A percentile compares a stretch with the other conserved stretches of the same genome.
Evolutionary conservation across 2,113 vertebrate species (phyloP).

Genomic region (Mastomys natalensis): DNA sequence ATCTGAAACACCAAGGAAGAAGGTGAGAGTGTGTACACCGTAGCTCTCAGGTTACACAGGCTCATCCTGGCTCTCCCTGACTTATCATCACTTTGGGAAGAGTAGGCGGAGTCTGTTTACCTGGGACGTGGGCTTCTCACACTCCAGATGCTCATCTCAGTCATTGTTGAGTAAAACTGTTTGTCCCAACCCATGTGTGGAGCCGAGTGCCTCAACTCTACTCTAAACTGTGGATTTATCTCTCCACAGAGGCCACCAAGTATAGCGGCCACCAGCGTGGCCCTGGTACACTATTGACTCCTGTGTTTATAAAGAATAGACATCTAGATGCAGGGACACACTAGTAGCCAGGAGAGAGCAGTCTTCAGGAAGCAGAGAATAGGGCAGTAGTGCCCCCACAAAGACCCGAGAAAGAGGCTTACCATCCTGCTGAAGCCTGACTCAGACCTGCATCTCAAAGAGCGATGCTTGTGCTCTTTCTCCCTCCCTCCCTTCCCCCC

Average conservation of each 20-base stretch:
- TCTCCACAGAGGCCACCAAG: rapidly evolving
- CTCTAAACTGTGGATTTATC: rapidly evolving
- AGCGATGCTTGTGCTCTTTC: background rate
- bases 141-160: rapidly evolving
- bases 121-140: rapidly evolving
- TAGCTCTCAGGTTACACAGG: background rate
- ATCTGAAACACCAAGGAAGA: background rate
- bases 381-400: too few species aligned
- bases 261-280: rapidly evolving
- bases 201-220: background rate
- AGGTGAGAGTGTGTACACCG: rapidly evolving
- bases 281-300: rapidly evolving
- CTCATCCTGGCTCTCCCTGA: background rate
- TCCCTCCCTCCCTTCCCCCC: too few species aligned
- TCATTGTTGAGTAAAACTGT: rapidly evolving
- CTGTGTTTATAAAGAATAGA: background rate
- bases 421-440: background rate
- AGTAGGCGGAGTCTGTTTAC: background rate
- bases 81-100: background rate
- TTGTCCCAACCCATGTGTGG: too few species aligned
- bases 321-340: rapidly evolving
- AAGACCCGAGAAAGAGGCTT: background rate
- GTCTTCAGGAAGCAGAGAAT: too few species aligned
- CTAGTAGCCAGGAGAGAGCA: background rate
- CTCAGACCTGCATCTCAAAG: background rate